Conservation (phyloP, 1,140 invertebrate species). For the Tetramorium parvispinum region DNA sequence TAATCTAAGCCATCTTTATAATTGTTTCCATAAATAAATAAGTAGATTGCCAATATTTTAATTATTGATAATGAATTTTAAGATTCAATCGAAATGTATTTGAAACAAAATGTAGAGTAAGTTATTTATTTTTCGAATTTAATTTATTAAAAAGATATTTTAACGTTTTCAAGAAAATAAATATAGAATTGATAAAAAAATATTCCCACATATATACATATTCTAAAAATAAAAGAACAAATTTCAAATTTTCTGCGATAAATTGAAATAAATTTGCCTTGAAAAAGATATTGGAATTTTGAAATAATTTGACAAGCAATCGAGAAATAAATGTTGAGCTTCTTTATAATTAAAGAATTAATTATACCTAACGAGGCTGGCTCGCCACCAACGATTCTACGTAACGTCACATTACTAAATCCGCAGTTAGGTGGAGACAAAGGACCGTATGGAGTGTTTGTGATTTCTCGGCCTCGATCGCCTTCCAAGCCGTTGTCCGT, state of each 20-base stretch:
- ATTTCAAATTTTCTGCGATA: not conserved
- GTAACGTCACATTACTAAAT: constrained; percentile 68
- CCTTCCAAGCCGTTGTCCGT: not conserved
- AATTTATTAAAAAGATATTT: not conserved
- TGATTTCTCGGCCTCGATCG: not conserved
- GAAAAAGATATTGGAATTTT: not conserved
- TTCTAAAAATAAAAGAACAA: not conserved
- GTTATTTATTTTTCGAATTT: not conserved
- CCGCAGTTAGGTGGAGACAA: constrained; percentile 77
- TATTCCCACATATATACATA: too few relatives aligned
- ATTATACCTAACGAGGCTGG: constrained; percentile 75
- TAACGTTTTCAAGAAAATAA: too few relatives aligned
- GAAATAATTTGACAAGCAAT: not conserved
- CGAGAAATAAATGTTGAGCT: not conserved
- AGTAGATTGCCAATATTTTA: not conserved
- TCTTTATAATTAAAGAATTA: not conserved
- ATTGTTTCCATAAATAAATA: not conserved
- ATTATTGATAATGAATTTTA: not conserved
- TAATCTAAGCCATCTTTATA: not conserved
- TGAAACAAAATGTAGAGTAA: not conserved
- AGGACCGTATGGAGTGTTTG: constrained; percentile 38
- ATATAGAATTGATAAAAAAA: not conserved
- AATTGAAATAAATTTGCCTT: not conserved
- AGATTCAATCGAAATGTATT: not conserved
- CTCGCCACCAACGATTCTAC: constrained; percentile 75